phyloP scores from a whole-genome alignment of 2,113 vertebrate genomes.

The Gobiocypris rarus region DNA sequence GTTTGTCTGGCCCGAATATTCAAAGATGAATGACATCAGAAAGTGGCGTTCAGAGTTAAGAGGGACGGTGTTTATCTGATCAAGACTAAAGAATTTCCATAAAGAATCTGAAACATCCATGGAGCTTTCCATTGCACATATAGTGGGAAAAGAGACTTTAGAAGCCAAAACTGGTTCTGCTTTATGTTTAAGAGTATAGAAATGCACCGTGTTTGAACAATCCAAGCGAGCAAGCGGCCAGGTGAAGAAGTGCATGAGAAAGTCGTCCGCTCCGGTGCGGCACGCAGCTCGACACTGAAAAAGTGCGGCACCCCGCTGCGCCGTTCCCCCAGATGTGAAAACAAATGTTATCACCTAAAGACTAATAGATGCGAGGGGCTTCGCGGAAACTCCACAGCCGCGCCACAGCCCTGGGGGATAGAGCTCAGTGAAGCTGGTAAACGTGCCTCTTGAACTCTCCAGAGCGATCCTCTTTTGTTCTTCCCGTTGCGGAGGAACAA shows the following conservation, averaged over 20 bases:
- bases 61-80: conserved; percentile 2
- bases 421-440: conserved; percentile 72
- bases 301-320: conserved; percentile 46
- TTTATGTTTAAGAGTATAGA: no score
- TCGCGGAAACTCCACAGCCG: conserved; percentile 46
- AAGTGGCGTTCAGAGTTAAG: conserved; percentile 25
- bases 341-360: conserved; percentile 72
- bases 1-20: conserved; percentile 39
- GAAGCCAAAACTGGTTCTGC: no score
- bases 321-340: conserved; percentile 59
- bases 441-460: conserved; percentile 68
- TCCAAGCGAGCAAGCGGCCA: background rate
- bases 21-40: conserved; percentile 31
- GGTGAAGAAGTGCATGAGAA: background rate
- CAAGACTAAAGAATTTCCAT: background rate
- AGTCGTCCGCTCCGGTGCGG: no score
- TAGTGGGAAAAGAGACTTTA: background rate
- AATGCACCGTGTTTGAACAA: background rate
- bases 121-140: background rate
- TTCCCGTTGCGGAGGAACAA: conserved; percentile 66
- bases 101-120: background rate
- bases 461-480: conserved; percentile 70
- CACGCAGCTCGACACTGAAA: conserved; percentile 64
- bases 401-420: conserved; percentile 57
- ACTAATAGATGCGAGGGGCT: conserved; percentile 70